A percentile compares a stretch with the other conserved stretches of the same genome.
These are phyloP conservation scores for Pteria penguin DNA, from an alignment of 2,888 invertebrate genomes.

Conservation along the genomic window DNA sequence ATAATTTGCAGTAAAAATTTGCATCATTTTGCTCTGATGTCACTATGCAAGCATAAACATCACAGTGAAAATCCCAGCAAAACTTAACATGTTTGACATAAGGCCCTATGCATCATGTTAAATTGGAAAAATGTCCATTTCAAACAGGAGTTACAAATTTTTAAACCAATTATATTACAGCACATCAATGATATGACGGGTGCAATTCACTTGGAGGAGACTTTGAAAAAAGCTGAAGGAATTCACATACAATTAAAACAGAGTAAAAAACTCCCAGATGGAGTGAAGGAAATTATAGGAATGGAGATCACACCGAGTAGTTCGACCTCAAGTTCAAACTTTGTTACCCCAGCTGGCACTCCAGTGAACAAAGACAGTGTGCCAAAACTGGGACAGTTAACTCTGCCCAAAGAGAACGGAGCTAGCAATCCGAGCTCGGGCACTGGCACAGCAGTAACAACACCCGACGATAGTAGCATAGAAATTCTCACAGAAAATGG, in stretches of 20 bases:
- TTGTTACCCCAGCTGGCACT: conserved; percentile 51
- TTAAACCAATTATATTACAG: conserved; percentile 81
- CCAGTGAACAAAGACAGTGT: conserved; percentile 40
- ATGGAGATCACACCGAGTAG: conserved; percentile 52
- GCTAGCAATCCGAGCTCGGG: conserved; percentile 48
- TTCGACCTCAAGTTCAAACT: conserved; percentile 56
- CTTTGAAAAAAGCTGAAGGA: conserved; percentile 92
- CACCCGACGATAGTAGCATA: conserved; percentile 75
- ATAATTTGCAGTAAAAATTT: too few relatives aligned
- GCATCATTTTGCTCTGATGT: too few relatives aligned
- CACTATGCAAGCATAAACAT: too few relatives aligned
- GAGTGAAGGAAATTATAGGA: conserved; percentile 75
- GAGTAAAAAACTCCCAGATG: conserved; percentile 73
- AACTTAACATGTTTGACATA: too few relatives aligned
- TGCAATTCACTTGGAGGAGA: conserved; percentile 90
- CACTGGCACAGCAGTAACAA: conserved; percentile 59
- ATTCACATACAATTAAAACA: conserved; percentile 90
- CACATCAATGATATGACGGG: conserved; percentile 97
- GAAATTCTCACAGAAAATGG: conserved; percentile 71
- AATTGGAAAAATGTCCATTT: too few relatives aligned
- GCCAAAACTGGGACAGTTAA: conserved; percentile 50
- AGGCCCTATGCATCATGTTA: background rate
- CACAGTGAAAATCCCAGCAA: too few relatives aligned
- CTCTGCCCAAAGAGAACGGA: conserved; percentile 52
- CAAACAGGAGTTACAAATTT: background rate